Base-by-base conservation (phyloP, 2,797 vertebrate genomes). In the Dendrocincla fuliginosa region DNA sequence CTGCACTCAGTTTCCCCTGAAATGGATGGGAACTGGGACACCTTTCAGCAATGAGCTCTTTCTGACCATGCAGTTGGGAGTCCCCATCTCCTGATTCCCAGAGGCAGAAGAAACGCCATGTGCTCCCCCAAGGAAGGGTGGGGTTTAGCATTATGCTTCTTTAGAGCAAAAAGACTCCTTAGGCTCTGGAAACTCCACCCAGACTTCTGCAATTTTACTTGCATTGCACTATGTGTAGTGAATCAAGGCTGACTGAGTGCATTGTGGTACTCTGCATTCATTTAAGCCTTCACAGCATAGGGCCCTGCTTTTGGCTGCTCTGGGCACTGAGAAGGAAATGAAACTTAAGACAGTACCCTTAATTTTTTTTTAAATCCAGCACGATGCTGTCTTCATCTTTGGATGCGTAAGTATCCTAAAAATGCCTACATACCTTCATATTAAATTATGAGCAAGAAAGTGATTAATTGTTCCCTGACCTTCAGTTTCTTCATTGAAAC, bases 401-500 rank as follows among this genome's bases (percentile, higher is more conserved):
- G 63, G 63, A 61, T 86, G 52, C 50, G 25, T 33, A 68, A 61
- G 27, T 61, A 33, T 53, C 57, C 69, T 77, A 90, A 79, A 75
- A 44, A 76, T 37, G n/a, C 46, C 59, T 69, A 39, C 25, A 53
- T 57, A 65, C 69, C 69, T 83, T 94, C 1, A 3, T 93, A 80
- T 28, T 83, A 89, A 89, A 87, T 84, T 71, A 60, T 42, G 53
- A 76, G 27, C 4, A 3, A 83, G 46, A 50, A 86, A 35, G 37
- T 79, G 75, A 94, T 89, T 87, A 85, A 92, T 57, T 78, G 68
- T 68, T 42, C 53, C 80, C 37, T 95, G 87, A 86, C 79, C 82
- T 93, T 94, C 65, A 39, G 53, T 44, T 77, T 91, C 79, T 78
- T 90, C 87, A 78, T 7, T 81, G 77, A 91, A 65, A 50, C 37